Conservation (phyloP, 1,140 invertebrate genomes). For the Bombus picipes region DNA sequence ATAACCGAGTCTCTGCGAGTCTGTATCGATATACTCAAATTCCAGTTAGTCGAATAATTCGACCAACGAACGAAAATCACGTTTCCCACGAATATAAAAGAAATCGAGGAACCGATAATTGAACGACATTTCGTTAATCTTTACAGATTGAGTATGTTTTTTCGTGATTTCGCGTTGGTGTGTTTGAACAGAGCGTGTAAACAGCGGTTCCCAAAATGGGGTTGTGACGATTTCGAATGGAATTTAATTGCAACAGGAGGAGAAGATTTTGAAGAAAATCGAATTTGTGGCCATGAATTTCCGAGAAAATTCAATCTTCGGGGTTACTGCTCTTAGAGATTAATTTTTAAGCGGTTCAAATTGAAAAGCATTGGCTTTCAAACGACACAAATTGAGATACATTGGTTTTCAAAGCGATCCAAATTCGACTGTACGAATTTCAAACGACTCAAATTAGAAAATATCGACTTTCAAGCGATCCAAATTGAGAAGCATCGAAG, state of each 20-base stretch:
- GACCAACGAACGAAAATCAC: slow-evolving; percentile 2
- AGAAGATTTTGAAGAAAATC: no score
- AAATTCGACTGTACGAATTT: not conserved
- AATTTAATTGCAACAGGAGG: not conserved
- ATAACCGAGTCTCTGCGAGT: not conserved
- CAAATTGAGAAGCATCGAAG: not conserved
- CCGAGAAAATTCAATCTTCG: not conserved
- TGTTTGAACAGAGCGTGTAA: no score
- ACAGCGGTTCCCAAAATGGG: not conserved
- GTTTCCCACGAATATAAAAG: not conserved
- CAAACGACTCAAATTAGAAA: not conserved
- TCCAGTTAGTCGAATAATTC: slow-evolving; percentile 1
- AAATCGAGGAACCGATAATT: not conserved
- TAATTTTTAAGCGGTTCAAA: not conserved
- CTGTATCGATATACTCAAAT: not conserved
- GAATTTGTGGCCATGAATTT: not conserved
- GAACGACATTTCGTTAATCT: not conserved
- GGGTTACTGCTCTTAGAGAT: not conserved
- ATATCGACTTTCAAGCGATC: not conserved
- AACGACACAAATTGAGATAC: not conserved
- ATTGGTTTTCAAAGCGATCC: not conserved
- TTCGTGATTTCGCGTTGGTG: no score
- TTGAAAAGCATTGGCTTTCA: no score
- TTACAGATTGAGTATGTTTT: not conserved
- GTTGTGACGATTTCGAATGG: not conserved